Percentiles rank a stretch among this genome's conserved stretches.
phyloP scores from a whole-genome alignment of 2,797 vertebrate genomes.

The Euthynnus affinis region DNA sequence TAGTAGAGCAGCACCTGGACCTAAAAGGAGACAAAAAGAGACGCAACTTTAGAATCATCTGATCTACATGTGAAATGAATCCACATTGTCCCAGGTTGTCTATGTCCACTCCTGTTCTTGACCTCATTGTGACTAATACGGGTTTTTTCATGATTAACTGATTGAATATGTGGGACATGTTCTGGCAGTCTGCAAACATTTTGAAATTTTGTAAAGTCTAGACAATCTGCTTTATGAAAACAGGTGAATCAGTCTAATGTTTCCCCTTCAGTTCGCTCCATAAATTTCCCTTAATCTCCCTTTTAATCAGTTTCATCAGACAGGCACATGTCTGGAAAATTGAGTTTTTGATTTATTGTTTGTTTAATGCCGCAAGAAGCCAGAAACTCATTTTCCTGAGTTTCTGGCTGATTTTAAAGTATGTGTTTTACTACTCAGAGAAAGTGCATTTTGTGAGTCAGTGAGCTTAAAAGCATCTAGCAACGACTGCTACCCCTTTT shows the following conservation, averaged over 20 bases:
- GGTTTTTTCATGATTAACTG: neutral
- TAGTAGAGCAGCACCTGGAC: constrained; percentile 99
- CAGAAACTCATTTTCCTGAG: too few species aligned
- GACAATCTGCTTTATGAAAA: constrained; percentile 24
- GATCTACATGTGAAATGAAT: neutral
- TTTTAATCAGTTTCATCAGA: constrained; percentile 26
- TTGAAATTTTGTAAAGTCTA: neutral
- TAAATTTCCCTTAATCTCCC: constrained; percentile 15
- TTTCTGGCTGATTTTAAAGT: neutral
- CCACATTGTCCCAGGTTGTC: neutral
- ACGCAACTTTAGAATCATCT: neutral
- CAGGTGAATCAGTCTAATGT: constrained; percentile 26
- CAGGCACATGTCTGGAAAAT: neutral
- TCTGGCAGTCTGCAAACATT: neutral
- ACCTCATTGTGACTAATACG: neutral
- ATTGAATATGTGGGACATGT: neutral
- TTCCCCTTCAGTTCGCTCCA: neutral
- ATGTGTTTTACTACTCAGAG: neutral
- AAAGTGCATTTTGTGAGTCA: neutral
- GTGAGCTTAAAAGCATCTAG: neutral
- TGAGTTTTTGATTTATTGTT: constrained; percentile 22
- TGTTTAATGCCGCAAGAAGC: constrained; percentile 1
- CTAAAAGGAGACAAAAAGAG: constrained; percentile 75
- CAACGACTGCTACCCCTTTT: neutral
- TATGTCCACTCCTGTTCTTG: neutral